Evolutionary conservation across 2,113 vertebrate genomes (phyloP), one percentile per base, ranked within the genome.

Genomic region (Solea senegalensis): DNA sequence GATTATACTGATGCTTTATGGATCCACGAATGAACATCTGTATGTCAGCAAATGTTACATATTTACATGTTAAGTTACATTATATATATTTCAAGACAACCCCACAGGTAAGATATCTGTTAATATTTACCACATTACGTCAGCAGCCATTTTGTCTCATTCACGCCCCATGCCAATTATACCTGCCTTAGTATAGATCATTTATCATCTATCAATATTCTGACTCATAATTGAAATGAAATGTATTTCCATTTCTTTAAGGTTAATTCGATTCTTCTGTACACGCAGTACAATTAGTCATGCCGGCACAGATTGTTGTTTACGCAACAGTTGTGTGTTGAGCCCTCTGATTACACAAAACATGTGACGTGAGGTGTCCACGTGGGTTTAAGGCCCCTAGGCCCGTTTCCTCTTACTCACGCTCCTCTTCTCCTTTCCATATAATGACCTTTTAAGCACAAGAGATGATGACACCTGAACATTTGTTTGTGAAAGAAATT

Each of bases 281-380:
- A 1, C 21, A 1, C 21, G 39, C 41, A 34, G 34, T 4, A 13
- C 27, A 15, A 34, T 63, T 34, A 21, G 26, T 65, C 53, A 10
- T 7, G 28, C 46, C 48, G 28, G 2, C 15, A 10, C 40, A 40
- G 26, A 60, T 75, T 64, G 54, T 15, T 7, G n/a, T 56, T 72
- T 8, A 76, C 53, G 55, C 58, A 76, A n/a, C 7, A 39, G 34
- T 27, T 57, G 34, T 0, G 28, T 8, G 48, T 67, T 57, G 4
- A 66, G 12, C 21, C 21, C 13, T 63, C 1, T 63, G 26, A 49
- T 74, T 39, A 78, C 57, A 68, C 66, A 66, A 56, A 76, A 71
- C 57, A 55, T 27, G 16, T 65, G 27, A 55, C 5, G 1, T 1
- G 9, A 51, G 48, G 13, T 34, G 44, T 16, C 3, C 7, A 44